A percentile compares a stretch with the other conserved stretches of the same genome.
These are phyloP conservation scores for Sapayoa aenigma DNA, from an alignment of 2,113 vertebrate genomes.

Conservation along the genomic window DNA sequence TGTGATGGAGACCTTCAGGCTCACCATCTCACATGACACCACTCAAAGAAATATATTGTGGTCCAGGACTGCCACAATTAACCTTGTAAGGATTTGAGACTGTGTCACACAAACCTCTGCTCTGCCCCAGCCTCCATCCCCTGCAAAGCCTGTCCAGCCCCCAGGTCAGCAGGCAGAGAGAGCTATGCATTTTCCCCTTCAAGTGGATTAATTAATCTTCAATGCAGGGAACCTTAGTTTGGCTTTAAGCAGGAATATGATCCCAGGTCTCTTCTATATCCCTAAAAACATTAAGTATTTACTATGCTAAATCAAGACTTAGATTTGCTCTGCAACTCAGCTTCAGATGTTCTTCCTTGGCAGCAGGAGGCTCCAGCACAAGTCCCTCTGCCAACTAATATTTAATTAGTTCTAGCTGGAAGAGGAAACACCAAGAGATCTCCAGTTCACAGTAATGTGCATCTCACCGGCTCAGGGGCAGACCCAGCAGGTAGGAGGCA, in stretches of 20 bases:
- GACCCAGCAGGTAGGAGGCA: not conserved
- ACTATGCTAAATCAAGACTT: not conserved
- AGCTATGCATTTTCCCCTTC: not conserved
- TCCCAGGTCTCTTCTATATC: not conserved
- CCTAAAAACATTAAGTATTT: not conserved
- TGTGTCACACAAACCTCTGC: not conserved
- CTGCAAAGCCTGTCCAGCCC: not conserved
- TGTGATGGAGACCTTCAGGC: not conserved
- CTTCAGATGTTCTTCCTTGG: not conserved
- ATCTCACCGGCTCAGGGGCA: not conserved
- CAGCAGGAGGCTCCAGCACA: not conserved
- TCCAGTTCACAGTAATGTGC: not conserved
- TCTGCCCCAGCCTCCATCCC: not conserved
- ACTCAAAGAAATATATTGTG: not conserved
- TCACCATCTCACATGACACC: not conserved
- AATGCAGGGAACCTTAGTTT: not conserved
- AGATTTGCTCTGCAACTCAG: not conserved
- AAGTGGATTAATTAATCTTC: not conserved
- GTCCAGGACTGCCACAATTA: not conserved
- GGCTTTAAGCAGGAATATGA: not conserved
- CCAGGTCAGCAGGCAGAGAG: not conserved
- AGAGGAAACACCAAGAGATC: not conserved
- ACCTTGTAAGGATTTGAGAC: too few relatives aligned
- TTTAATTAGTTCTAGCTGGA: not conserved
- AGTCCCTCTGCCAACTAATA: not conserved